These are phyloP conservation scores for Lasioglossum marginatum DNA, from an alignment of 2,888 invertebrate genomes.

Conservation along the genomic window DNA sequence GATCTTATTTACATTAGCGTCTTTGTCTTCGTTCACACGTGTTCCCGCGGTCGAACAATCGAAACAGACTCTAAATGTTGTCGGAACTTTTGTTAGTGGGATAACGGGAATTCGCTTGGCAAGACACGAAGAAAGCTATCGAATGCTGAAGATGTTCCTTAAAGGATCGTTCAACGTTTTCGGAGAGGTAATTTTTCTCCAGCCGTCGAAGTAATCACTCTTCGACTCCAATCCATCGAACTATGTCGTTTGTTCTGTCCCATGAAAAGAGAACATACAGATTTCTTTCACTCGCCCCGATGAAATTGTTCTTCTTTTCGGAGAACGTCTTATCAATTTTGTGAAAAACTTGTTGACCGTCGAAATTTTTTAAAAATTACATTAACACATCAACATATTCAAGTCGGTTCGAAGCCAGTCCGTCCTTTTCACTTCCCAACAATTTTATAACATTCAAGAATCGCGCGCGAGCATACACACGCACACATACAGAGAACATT, in stretches of 20 bases:
- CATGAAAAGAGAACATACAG: neutral
- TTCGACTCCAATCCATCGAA: conserved; percentile 6
- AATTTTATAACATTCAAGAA: neutral
- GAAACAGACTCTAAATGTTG: neutral
- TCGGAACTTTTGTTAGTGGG: neutral
- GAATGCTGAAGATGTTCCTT: neutral
- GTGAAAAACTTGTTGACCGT: neutral
- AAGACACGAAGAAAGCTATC: neutral
- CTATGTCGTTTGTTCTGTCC: neutral
- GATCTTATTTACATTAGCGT: no score
- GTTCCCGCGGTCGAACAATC: no score
- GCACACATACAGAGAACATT: neutral
- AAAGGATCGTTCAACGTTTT: neutral
- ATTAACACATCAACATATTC: neutral
- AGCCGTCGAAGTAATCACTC: conserved; percentile 3
- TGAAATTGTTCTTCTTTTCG: neutral
- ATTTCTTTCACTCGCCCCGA: neutral
- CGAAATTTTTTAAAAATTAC: no score
- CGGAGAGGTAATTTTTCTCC: conserved; percentile 19
- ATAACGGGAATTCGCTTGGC: neutral
- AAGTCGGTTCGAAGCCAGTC: neutral
- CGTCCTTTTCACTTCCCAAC: neutral
- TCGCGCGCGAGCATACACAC: neutral
- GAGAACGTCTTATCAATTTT: neutral
- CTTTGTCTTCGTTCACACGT: no score